Evolutionary conservation across 1,140 invertebrate species (phyloP), one percentile per base, ranked within the genome.

Genomic region (Hetaerina americana): DNA sequence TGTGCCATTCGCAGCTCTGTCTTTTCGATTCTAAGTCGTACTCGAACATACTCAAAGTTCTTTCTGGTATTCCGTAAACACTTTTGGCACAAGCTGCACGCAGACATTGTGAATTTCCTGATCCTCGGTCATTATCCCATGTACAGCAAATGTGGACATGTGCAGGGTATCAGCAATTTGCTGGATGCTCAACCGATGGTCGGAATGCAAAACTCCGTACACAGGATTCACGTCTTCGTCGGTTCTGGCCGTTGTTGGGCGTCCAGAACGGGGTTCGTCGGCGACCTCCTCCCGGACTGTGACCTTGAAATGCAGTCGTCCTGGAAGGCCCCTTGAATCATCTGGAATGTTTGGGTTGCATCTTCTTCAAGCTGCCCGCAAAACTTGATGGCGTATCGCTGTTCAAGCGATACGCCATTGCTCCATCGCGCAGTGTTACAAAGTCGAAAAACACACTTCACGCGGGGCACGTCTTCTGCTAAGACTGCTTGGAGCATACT

Each of bases 121-220:
- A n/a, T 22, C 66, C 25, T 67, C n/a, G 25, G 66, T 68, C 67
- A 68, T 15, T 1, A 68, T 68, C 5, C 67, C 67, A 68, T 68
- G 67, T 68, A 68, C 67, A n/a, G 24, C 67, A 68, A 68, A 68
- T 68, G 67, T 68, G 67, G 67, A 25, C 67, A 68, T 24, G 67
- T 68, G 18, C 26, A 68, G 67, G 67, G 18, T 68, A 26, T 68
- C 67, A 68, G 67, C 6, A 26, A 68, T 68, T 68, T 68, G 67
- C 67, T 68, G 67, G 67, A 68, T 68, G n/a, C n/a, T n/a, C n/a
- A n/a, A n/a, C n/a, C n/a, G n/a, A n/a, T n/a, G n/a, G n/a, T n/a
- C n/a, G n/a, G n/a, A n/a, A n/a, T n/a, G n/a, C n/a, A n/a, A n/a
- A n/a, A n/a, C n/a, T n/a, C n/a, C n/a, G n/a, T n/a, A 25, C 66